These are phyloP conservation scores for Colistium nudipinnis DNA, from an alignment of 2,113 vertebrate genomes.

Conservation along the genomic window DNA sequence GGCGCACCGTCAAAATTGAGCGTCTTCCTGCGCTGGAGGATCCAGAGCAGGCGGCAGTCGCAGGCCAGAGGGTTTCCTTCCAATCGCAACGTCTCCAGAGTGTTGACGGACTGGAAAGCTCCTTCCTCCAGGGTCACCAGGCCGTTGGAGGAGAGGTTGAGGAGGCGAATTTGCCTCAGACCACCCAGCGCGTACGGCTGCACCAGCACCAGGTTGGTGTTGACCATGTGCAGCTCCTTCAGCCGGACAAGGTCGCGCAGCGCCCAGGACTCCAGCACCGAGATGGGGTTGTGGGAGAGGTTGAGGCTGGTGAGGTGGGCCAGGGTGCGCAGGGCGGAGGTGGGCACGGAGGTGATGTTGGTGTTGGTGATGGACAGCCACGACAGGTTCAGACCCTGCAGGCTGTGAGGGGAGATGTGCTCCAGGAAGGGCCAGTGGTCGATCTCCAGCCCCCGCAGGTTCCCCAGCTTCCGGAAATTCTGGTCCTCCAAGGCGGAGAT, in stretches of 20 bases:
- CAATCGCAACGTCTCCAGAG: constrained; percentile 90
- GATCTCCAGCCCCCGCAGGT: constrained; percentile 90
- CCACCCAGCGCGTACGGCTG: constrained; percentile 92
- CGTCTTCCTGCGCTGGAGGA: constrained; percentile 93
- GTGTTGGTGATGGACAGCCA: constrained; percentile 95
- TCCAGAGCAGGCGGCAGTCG: constrained; percentile 96
- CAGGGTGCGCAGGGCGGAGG: constrained; percentile 89
- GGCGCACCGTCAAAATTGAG: constrained; percentile 91
- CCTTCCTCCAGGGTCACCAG: constrained; percentile 92
- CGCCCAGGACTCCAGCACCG: constrained; percentile 89
- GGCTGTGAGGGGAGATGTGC: constrained; percentile 89
- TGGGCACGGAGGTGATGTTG: constrained; percentile 93
- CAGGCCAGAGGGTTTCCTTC: constrained; percentile 95
- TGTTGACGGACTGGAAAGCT: constrained; percentile 94
- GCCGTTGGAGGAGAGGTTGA: constrained; percentile 93
- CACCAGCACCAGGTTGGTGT: constrained; percentile 85
- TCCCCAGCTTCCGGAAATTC: constrained; percentile 89
- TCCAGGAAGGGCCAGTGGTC: constrained; percentile 95
- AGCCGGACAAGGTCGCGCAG: constrained; percentile 92
- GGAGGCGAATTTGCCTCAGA: constrained; percentile 90
- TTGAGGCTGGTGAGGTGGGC: constrained; percentile 91
- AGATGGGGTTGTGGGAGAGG: constrained; percentile 95
- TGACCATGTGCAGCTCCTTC: constrained; percentile 94
- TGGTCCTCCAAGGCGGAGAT: constrained; percentile 90
- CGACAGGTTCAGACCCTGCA: constrained; percentile 94